These are phyloP conservation scores for Tachypleus tridentatus DNA, from an alignment of 1,140 invertebrate genomes.

Conservation along the genomic window DNA sequence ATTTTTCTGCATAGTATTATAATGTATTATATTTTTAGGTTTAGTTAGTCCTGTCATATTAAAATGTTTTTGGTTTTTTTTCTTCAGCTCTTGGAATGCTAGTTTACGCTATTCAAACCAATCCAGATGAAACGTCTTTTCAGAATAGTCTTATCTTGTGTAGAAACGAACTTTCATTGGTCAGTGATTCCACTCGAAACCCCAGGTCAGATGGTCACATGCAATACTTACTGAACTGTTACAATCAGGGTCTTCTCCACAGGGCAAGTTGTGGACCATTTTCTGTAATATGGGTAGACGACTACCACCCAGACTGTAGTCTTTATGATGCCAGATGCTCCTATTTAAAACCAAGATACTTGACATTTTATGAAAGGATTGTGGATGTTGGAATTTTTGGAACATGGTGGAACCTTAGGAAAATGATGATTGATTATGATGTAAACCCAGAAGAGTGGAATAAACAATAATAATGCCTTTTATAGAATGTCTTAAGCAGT, in stretches of 20 bases:
- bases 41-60: too few species aligned
- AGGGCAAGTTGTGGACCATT: slow-evolving; percentile 51
- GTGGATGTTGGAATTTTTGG: slow-evolving; percentile 65
- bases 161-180: slow-evolving; percentile 48
- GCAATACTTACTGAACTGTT: slow-evolving; percentile 45
- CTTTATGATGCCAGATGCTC: slow-evolving; percentile 57
- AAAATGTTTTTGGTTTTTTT: slow-evolving; percentile 15
- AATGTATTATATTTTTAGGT: too few species aligned
- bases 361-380: slow-evolving; percentile 48
- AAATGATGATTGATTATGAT: slow-evolving; percentile 64
- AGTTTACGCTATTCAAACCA: slow-evolving; percentile 33
- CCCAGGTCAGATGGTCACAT: slow-evolving; percentile 49
- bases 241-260: slow-evolving; percentile 52
- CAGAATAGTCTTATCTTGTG: slow-evolving; percentile 43
- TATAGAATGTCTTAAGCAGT: too few species aligned
- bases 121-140: slow-evolving; percentile 52
- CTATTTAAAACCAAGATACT: slow-evolving; percentile 48
- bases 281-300: slow-evolving; percentile 59
- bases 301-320: slow-evolving; percentile 49
- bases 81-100: slow-evolving; percentile 23
- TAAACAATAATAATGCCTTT: neutral
- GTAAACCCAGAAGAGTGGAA: slow-evolving; percentile 47
- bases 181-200: slow-evolving; percentile 52
- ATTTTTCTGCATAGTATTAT: neutral
- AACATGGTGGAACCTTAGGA: slow-evolving; percentile 54